Base-by-base conservation (phyloP, 64 coral and sea anemone genomes). In the Porites lutea region DNA sequence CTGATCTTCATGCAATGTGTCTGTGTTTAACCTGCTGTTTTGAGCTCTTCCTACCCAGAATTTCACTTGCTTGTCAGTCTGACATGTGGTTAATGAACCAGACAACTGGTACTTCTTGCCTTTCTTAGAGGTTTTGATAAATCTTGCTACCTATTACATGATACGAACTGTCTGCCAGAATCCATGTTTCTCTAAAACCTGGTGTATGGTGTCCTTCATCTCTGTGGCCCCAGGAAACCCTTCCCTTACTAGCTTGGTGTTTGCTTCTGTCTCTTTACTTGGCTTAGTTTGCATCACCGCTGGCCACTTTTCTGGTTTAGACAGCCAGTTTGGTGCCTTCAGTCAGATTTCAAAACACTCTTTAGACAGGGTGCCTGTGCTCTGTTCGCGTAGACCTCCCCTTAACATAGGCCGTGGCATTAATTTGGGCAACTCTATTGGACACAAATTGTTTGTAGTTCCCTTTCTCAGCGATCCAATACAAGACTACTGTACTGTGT, bases 401-500 rank as follows among this genome's bases (percentile, higher is more conserved):
- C 43, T 69, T 54, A 55, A 94, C 75, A 59, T 49, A 82, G 3
- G 48, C 50, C 77, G 88, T 82, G 12, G 37, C 70, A 19, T 89
- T 88, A 10, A 94, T 37, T 37, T 94, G 82, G 6, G 45, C 27
- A 22, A 89, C 92, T 83, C 77, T 73, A 66, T 94, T 94, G 52
- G 92, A 55, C 2, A 94, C 86, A 13, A 89, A 94, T 14, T 94
- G 69, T 55, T 94, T 94, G 86, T 94, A 83, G 55, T 44, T 43
- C 10, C 92, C 86, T 19, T 27, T 19, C 87, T 37, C 70, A 0
- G 80, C 57, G 5, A 94, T 83, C 92, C 92, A 83, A 13, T 94
- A 49, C 21, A 94, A 51, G 4, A 69, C 92, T 2, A 94, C 92
- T 3, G 67, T 94, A 22, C 78, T 94, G 51, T 94, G 77, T 11